Percentiles rank a stretch among this genome's conserved stretches.
phyloP scores from a whole-genome alignment of 2,888 invertebrate genomes.

The Athalia cordata region DNA sequence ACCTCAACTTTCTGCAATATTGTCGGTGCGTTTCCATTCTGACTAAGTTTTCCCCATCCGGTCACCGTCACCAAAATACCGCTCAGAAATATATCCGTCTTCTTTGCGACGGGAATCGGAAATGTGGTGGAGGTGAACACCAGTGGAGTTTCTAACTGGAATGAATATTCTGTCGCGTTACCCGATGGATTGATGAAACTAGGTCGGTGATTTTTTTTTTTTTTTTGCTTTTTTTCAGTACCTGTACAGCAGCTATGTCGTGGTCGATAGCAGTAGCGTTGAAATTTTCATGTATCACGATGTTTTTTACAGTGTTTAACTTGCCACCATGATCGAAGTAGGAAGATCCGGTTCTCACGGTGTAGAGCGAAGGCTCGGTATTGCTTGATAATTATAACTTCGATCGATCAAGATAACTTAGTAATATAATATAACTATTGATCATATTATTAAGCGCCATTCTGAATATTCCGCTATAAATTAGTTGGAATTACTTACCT shows the following conservation, averaged over 20 bases:
- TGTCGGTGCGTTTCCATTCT: slow-evolving; percentile 57
- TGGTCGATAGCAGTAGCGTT: slow-evolving; percentile 58
- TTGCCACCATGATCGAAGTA: slow-evolving; percentile 54
- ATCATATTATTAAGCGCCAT: too few relatives aligned
- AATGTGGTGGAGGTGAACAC: slow-evolving; percentile 16
- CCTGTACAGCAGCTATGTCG: slow-evolving; percentile 66
- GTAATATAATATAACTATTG: too few relatives aligned
- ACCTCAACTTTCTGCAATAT: slow-evolving; percentile 63
- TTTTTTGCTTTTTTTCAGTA: slow-evolving; percentile 41
- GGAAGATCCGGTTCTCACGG: slow-evolving; percentile 45
- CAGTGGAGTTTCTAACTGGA: slow-evolving; percentile 9
- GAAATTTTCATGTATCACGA: slow-evolving; percentile 62
- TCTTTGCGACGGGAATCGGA: slow-evolving; percentile 21
- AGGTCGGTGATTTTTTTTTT: neutral
- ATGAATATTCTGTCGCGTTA: too few relatives aligned
- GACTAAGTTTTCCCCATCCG: slow-evolving; percentile 65
- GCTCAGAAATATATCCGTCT: neutral
- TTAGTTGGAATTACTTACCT: slow-evolving; percentile 10
- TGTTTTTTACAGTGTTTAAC: slow-evolving; percentile 53
- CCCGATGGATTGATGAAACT: neutral
- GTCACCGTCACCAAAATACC: slow-evolving; percentile 63
- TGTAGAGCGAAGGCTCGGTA: neutral
- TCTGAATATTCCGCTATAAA: neutral
- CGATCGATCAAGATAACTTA: too few relatives aligned
- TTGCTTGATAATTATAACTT: neutral